Percentiles rank a stretch among this genome's conserved stretches.
phyloP scores from a whole-genome alignment of 2,113 vertebrate species.

The Stigmatopora argus region DNA sequence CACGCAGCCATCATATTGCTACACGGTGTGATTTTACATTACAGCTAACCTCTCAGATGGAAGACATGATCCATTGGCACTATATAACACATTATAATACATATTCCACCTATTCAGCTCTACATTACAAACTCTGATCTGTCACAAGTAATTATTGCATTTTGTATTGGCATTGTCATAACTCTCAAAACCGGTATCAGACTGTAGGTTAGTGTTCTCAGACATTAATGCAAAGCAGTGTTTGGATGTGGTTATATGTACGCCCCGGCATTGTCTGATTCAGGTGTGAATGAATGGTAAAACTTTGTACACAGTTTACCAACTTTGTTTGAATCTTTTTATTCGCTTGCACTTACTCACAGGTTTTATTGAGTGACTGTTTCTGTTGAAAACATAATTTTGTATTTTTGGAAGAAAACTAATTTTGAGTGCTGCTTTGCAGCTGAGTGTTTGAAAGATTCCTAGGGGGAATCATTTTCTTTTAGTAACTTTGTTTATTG shows the following conservation, averaged over 20 bases:
- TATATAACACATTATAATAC: background rate
- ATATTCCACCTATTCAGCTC: background rate
- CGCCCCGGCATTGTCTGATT: background rate
- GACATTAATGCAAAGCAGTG: background rate
- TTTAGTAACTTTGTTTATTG: constrained; percentile 59
- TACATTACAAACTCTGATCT: background rate
- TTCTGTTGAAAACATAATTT: background rate
- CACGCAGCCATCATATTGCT: background rate
- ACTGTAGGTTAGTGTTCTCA: background rate
- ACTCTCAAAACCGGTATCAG: background rate
- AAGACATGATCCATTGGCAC: background rate
- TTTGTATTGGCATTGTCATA: background rate
- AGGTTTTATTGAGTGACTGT: background rate
- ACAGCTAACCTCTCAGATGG: background rate
- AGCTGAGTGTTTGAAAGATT: background rate
- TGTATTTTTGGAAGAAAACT: background rate
- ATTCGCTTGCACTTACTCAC: background rate
- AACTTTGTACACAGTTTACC: background rate
- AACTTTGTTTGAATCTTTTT: background rate
- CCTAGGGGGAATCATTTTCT: constrained; percentile 36
- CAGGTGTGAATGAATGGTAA: background rate
- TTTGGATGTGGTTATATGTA: background rate
- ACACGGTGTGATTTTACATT: constrained; percentile 8
- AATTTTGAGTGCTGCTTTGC: background rate
- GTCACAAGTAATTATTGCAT: background rate